Percentiles rank a stretch among this genome's conserved stretches.
Evolutionary conservation across 2,113 vertebrate species (phyloP).

Genomic region (Loxodonta africana): DNA sequence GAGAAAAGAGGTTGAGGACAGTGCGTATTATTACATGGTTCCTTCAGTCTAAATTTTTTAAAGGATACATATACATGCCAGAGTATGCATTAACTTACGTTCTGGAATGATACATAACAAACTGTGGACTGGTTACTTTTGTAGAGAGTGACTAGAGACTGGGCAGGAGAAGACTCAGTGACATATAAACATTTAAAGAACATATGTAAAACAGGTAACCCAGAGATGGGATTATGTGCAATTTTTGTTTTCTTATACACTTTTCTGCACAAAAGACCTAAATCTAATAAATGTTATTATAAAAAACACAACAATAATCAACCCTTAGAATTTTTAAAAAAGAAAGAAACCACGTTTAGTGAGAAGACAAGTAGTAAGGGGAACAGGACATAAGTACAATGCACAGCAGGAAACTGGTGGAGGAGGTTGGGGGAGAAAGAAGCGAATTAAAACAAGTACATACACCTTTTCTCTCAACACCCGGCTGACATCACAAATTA

Average conservation of each 20-base stretch:
- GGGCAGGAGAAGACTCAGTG: background rate
- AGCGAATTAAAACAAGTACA: background rate
- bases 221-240: background rate
- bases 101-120: conserved; percentile 28
- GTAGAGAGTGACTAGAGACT: conserved; percentile 33
- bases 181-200: conserved; percentile 6
- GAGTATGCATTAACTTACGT: conserved; percentile 25
- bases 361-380: background rate
- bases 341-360: conserved; percentile 6
- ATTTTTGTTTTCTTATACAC: background rate
- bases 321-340: conserved; percentile 10
- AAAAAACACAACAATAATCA: background rate
- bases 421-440: background rate
- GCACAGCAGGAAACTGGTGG: background rate
- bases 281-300: conserved; percentile 15
- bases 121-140: conserved; percentile 13
- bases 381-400: background rate
- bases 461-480: background rate
- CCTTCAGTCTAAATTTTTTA: conserved; percentile 36
- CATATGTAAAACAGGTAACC: background rate
- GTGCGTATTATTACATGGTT: background rate
- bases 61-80: background rate
- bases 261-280: conserved; percentile 14
- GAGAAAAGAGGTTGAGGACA: background rate
- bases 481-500: conserved; percentile 27